A percentile compares a stretch with the other conserved stretches of the same genome.
phyloP scores from a whole-genome alignment of 2,113 vertebrate genomes.

The Muscicapa adusta region DNA sequence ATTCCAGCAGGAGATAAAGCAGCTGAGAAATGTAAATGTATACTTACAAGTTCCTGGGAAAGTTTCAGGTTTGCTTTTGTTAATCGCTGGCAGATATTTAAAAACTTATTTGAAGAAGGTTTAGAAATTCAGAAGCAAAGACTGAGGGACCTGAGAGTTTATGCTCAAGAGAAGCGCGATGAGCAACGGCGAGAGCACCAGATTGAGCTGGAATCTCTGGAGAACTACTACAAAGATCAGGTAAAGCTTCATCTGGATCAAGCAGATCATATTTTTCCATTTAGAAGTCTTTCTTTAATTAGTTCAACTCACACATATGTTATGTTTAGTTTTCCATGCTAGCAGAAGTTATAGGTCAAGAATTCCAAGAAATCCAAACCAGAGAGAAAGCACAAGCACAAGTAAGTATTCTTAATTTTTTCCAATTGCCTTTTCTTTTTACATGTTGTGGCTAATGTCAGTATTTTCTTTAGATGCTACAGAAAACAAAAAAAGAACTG shows the following conservation, averaged over 20 bases:
- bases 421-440: not conserved
- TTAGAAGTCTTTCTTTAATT: not conserved
- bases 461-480: constrained; percentile 77
- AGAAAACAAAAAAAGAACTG: constrained; percentile 86
- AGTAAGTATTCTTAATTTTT: constrained; percentile 62
- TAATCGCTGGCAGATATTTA: constrained; percentile 81
- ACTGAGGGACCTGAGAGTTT: constrained; percentile 81
- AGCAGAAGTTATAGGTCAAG: constrained; percentile 85
- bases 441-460: not conserved
- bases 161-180: constrained; percentile 81
- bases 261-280: not conserved
- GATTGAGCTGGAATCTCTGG: constrained; percentile 86
- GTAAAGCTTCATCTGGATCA: constrained; percentile 54
- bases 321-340: constrained; percentile 87
- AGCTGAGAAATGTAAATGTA: not conserved
- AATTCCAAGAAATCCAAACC: constrained; percentile 82
- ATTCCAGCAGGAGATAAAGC: not conserved
- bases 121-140: constrained; percentile 88
- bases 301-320: not conserved
- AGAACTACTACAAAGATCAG: constrained; percentile 95
- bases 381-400: constrained; percentile 87
- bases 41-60: not conserved
- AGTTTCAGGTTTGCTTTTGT: not conserved
- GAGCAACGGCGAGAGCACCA: constrained; percentile 80
- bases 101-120: constrained; percentile 90